A percentile compares a stretch with the other conserved stretches of the same genome.
Conservation (phyloP, 1,140 invertebrate species). For the Helicoverpa zea region DNA sequence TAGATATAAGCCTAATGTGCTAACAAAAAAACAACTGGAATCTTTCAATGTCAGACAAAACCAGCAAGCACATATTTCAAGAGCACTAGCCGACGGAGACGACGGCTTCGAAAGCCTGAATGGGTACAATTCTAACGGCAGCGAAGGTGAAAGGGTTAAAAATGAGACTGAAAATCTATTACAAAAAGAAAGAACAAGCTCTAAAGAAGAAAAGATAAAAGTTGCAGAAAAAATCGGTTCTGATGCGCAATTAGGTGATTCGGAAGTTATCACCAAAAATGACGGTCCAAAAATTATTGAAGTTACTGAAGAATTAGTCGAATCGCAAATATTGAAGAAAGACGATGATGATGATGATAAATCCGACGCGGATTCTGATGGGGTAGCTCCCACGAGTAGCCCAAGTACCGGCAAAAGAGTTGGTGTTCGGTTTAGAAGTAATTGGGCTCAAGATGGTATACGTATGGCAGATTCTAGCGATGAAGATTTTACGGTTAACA, state of each 20-base stretch:
- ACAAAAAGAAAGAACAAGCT: slow-evolving; percentile 36
- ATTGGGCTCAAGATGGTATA: slow-evolving; percentile 74
- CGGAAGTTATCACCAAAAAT: slow-evolving; percentile 8
- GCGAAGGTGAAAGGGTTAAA: slow-evolving; percentile 75
- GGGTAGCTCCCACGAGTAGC: slow-evolving; percentile 68
- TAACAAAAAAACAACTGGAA: slow-evolving; percentile 82
- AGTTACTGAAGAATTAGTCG: slow-evolving; percentile 52
- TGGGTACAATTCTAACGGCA: slow-evolving; percentile 92
- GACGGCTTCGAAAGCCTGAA: slow-evolving; percentile 96
- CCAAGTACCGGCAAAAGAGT: slow-evolving; percentile 69
- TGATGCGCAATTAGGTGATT: background rate
- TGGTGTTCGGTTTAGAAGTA: slow-evolving; percentile 79
- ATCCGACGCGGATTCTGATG: slow-evolving; percentile 76
- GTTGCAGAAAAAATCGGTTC: background rate
- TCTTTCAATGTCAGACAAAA: slow-evolving; percentile 77
- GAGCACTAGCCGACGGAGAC: slow-evolving; percentile 88
- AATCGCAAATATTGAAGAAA: slow-evolving; percentile 66
- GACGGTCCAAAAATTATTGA: slow-evolving; percentile 45
- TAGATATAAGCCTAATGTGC: slow-evolving; percentile 73
- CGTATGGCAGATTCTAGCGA: slow-evolving; percentile 72
- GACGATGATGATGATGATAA: slow-evolving; percentile 76
- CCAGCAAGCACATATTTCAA: slow-evolving; percentile 60
- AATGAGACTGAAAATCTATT: slow-evolving; percentile 44
- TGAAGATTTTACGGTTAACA: slow-evolving; percentile 69
- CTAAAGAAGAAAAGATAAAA: slow-evolving; percentile 26